A percentile compares a stretch with the other conserved stretches of the same genome.
These are phyloP conservation scores for Spialia ferax DNA, from an alignment of 2,888 invertebrate species.

Conservation along the genomic window DNA sequence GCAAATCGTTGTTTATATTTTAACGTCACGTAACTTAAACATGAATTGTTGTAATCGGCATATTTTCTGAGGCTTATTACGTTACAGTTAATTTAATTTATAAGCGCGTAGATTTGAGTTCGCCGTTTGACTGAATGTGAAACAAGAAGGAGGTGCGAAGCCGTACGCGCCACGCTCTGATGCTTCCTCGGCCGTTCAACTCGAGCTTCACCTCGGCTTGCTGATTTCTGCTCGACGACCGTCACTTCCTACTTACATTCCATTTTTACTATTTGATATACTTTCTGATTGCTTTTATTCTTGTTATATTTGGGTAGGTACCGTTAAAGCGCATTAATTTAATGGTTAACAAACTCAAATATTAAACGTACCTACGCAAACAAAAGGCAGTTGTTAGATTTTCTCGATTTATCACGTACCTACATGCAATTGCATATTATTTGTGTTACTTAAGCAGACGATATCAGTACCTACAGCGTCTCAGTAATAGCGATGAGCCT, in stretches of 20 bases:
- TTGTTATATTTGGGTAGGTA: neutral
- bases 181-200: slow-evolving; percentile 78
- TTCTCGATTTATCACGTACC: no score
- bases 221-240: slow-evolving; percentile 70
- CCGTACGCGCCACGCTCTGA: slow-evolving; percentile 72
- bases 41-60: neutral
- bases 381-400: no score
- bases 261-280: slow-evolving; percentile 45
- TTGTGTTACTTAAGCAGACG: no score
- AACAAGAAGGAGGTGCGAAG: slow-evolving; percentile 62
- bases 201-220: slow-evolving; percentile 71
- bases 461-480: no score
- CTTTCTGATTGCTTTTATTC: slow-evolving; percentile 16
- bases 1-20: slow-evolving; percentile 45
- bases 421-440: no score
- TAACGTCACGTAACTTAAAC: slow-evolving; percentile 36
- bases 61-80: neutral
- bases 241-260: slow-evolving; percentile 59
- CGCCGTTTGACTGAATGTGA: slow-evolving; percentile 49
- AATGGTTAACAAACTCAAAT: no score
- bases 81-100: slow-evolving; percentile 7
- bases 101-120: slow-evolving; percentile 22
- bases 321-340: no score
- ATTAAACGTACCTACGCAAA: no score
- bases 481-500: no score